Evolutionary conservation across 2,113 vertebrate genomes (phyloP).

Genomic region (Sitta europaea): DNA sequence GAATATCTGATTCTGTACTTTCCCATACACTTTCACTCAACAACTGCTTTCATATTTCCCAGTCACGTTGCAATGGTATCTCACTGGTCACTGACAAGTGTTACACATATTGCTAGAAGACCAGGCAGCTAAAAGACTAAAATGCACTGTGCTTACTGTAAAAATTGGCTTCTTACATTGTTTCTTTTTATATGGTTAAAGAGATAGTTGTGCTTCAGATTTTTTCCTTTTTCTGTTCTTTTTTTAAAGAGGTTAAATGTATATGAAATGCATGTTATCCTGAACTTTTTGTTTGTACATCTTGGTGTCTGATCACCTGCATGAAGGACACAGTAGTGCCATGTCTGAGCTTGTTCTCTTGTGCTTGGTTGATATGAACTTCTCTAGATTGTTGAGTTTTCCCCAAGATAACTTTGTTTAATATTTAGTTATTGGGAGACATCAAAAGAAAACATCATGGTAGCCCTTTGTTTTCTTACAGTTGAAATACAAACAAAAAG

Average conservation of each 20-base stretch:
- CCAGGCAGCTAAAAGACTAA: constrained; percentile 71
- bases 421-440: constrained; percentile 59
- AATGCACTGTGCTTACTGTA: constrained; percentile 63
- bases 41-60: constrained; percentile 24
- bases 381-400: constrained; percentile 68
- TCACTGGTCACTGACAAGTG: constrained; percentile 2
- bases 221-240: not conserved
- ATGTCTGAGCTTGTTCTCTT: constrained; percentile 70
- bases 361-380: constrained; percentile 71
- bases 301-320: constrained; percentile 74
- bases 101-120: constrained; percentile 42
- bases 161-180: constrained; percentile 65
- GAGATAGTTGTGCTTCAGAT: constrained; percentile 45
- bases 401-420: constrained; percentile 45
- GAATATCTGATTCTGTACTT: not conserved
- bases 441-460: constrained; percentile 50
- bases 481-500: constrained; percentile 56
- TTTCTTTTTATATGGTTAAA: constrained; percentile 58
- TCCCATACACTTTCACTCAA: not conserved
- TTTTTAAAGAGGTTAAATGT: constrained; percentile 54
- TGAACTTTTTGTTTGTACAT: constrained; percentile 69
- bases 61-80: not conserved
- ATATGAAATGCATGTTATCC: constrained; percentile 70
- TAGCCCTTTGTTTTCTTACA: constrained; percentile 70
- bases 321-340: constrained; percentile 77